Base-by-base conservation (phyloP, 2,797 vertebrate genomes). In the Coregonus suidteri region DNA sequence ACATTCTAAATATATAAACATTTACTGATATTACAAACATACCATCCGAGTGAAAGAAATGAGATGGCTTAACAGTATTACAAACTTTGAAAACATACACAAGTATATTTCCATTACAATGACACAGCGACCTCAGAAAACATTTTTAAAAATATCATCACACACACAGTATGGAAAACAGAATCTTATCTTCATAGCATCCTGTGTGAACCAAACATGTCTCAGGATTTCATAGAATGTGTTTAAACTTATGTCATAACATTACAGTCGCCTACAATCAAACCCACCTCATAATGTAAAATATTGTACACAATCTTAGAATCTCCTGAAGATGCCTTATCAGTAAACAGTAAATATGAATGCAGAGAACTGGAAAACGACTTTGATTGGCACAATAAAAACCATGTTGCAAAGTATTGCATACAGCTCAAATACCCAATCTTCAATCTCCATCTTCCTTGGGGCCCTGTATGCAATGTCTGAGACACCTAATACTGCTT, bases 1-100 rank as follows among this genome's bases (percentile, higher is more conserved):
- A 95, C 93, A 93, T 95, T 95, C 94, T 94, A 95, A 95, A 94
- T 94, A 95, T 94, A 95, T 93, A 96, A 97, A 95, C 94, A 95
- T 95, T 93, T 91, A 94, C 93, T 89, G 91, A 91, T 94, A 87
- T 93, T 95, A 94, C 91, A 95, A 96, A 95, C 93, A 94, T 90
- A 94, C 91, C 84, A 81, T 92, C 91, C 89, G 88, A 92, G 90
- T 93, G 93, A 95, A 88, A 89, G 73, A 47, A 47, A 92, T 90
- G 87, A 91, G 88, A 93, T 94, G 91, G 92, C 86, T 92, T 82
- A 93, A 94, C 87, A 89, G 88, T 93, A 93, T 93, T 93, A 94
- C 92, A 94, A 95, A 93, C 85, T 90, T 88, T 88, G 88, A 91
- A 89, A 93, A 92, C 88, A 93, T 91, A 88, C 90, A 92, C 90